A percentile compares a stretch with the other conserved stretches of the same genome.
These are phyloP conservation scores for Bibio marci DNA, from an alignment of 2,888 invertebrate species.

Conservation along the genomic window DNA sequence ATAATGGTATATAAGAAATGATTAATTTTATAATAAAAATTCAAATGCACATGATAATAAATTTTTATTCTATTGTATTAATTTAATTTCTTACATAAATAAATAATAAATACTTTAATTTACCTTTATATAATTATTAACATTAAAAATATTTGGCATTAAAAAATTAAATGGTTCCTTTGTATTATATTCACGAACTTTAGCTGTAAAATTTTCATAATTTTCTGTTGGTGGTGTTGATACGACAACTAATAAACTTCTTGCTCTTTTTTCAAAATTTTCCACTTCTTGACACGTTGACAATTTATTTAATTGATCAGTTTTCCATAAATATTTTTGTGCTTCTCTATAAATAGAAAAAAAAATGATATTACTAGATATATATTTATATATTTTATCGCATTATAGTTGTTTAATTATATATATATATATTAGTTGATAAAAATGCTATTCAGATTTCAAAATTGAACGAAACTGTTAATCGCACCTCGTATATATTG, in stretches of 20 bases:
- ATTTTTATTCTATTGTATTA: slow-evolving; percentile 3
- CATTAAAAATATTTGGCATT: slow-evolving; percentile 37
- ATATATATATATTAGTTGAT: not conserved
- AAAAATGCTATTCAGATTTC: not conserved
- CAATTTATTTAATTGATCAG: slow-evolving; percentile 37
- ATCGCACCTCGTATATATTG: no score
- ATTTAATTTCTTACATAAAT: slow-evolving; percentile 2
- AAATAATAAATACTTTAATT: not conserved
- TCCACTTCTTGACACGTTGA: slow-evolving; percentile 39
- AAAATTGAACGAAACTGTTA: not conserved
- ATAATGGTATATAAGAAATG: not conserved
- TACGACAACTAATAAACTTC: slow-evolving; percentile 74
- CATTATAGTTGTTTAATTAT: not conserved
- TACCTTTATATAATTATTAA: slow-evolving; percentile 7
- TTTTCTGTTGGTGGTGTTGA: slow-evolving; percentile 64
- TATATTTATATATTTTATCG: no score
- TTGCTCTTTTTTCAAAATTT: slow-evolving; percentile 42
- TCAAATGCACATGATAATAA: no score
- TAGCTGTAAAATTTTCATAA: slow-evolving; percentile 59
- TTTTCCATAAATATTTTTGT: slow-evolving; percentile 60
- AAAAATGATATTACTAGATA: no score
- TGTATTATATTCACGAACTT: slow-evolving; percentile 62
- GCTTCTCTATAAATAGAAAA: slow-evolving; percentile 35
- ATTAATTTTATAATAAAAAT: no score
- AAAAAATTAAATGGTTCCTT: slow-evolving; percentile 66